phyloP scores from a whole-genome alignment of 1,140 invertebrate genomes.

The Hylaeus volcanicus region DNA sequence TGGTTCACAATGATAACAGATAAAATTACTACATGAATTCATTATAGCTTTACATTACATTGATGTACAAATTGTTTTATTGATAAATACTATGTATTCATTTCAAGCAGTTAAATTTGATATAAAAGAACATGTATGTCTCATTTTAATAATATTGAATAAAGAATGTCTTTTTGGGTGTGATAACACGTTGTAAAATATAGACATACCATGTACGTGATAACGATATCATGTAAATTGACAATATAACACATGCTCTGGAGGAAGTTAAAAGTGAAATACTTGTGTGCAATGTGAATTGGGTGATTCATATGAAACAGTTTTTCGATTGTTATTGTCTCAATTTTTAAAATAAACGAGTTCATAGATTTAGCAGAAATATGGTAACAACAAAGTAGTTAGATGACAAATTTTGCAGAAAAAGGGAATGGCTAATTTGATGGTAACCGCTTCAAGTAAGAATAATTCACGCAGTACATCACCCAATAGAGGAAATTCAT shows the following conservation, averaged over 20 bases:
- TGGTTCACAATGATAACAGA: neutral
- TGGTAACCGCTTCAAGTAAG: conserved; percentile 76
- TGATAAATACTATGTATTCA: neutral
- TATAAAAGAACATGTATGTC: neutral
- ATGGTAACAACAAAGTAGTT: conserved; percentile 14
- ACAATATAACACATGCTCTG: neutral
- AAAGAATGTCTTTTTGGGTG: neutral
- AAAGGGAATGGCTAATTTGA: conserved; percentile 79
- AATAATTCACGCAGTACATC: conserved; percentile 78
- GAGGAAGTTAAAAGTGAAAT: neutral
- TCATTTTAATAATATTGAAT: conserved; percentile 25
- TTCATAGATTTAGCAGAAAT: conserved; percentile 33
- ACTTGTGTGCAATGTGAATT: too few relatives aligned
- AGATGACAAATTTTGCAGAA: conserved; percentile 45
- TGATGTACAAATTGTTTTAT: neutral
- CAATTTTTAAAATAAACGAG: neutral
- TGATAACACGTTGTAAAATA: conserved; percentile 2
- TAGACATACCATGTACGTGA: neutral
- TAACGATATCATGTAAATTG: neutral
- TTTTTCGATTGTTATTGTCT: too few relatives aligned
- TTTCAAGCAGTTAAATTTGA: neutral
- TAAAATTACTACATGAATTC: neutral
- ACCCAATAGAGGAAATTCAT: conserved; percentile 72
- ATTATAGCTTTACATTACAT: neutral
- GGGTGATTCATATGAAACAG: too few relatives aligned